Evolutionary conservation across 2,113 vertebrate species (phyloP), one percentile per base, ranked within the genome.

Genomic region (Erinaceus europaeus): DNA sequence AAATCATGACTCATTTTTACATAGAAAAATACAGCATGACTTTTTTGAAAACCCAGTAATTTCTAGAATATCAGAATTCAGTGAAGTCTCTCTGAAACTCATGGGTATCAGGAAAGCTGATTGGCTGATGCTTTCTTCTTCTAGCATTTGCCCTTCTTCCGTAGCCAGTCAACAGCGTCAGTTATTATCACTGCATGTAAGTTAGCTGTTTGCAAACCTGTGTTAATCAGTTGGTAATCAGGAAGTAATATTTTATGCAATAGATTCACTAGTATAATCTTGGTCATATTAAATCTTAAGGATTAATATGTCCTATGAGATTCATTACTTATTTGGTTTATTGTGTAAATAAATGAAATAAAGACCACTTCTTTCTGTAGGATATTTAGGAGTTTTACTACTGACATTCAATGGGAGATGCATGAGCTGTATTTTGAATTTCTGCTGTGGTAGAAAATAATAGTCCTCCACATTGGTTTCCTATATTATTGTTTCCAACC

Each of bases 261-360:
- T 88, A 86, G 42, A 8, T n/a, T n/a, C n/a, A n/a, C n/a, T 74
- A 75, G 74, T 21, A 25, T 34, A 75, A 18, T n/a, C n/a, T n/a
- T n/a, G n/a, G n/a, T n/a, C n/a, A 71, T 20, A 25, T 78, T 57
- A 9, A 40, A 38, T 91, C 3, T 6, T 3, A 32, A 76, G 20
- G 78, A 84, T 84, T 67, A 38, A 59, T 67, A 9, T 67, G 27
- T 7, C 89, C 86, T 86, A 32, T 75, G 44, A 72, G 80, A 55
- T 69, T 27, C 18, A 42, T 59, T 46, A 27, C 7, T 50, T 64
- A n/a, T 79, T n/a, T 13, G 2, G 1, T 18, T 81, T 77, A 81
- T 71, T 74, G 3, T 42, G 1, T 79, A 23, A n/a, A n/a, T 21
- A 55, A 52, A 52, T 52, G 50, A 52, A 20, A 52, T 52, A 20